These are phyloP conservation scores for Netelia virgata DNA, from an alignment of 2,888 invertebrate genomes.

Conservation along the genomic window DNA sequence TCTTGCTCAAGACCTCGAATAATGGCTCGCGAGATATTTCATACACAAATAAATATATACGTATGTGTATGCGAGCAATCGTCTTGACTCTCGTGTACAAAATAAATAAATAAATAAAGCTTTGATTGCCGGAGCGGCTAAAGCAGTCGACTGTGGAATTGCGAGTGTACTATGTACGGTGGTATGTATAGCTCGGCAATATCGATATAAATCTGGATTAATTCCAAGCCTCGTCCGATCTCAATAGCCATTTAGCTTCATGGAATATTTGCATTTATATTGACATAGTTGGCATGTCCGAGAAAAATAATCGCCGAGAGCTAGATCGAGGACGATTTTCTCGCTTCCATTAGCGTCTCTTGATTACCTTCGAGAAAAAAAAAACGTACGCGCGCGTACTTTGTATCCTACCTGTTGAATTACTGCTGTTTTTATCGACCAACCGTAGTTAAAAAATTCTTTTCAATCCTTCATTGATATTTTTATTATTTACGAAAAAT, in stretches of 20 bases:
- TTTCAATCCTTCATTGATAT: not conserved
- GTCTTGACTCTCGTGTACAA: conserved; percentile 19
- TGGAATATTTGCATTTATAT: conserved; percentile 76
- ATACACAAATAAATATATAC: conserved; percentile 5
- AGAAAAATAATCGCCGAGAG: conserved; percentile 22
- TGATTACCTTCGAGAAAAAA: conserved; percentile 48
- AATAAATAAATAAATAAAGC: conserved; percentile 65
- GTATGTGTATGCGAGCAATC: conserved; percentile 3
- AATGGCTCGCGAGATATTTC: conserved; percentile 4
- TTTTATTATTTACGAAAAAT: not conserved
- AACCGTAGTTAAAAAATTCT: not conserved
- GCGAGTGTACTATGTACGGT: conserved; percentile 24
- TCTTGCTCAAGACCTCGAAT: conserved; percentile 26
- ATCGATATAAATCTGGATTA: conserved; percentile 81
- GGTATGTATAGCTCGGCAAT: conserved; percentile 9
- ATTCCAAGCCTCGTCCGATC: conserved; percentile 78
- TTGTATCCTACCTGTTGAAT: not conserved
- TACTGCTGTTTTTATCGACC: not conserved
- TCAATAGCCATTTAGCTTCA: conserved; percentile 75
- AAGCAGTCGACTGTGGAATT: conserved; percentile 24
- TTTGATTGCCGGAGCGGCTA: conserved; percentile 51
- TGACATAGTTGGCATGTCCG: conserved; percentile 37
- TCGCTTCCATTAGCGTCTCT: conserved; percentile 54
- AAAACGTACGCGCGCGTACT: not conserved
- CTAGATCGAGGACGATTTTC: conserved; percentile 43